These are phyloP conservation scores for Alexandromys fortis DNA, from an alignment of 2,113 vertebrate species.

Conservation along the genomic window DNA sequence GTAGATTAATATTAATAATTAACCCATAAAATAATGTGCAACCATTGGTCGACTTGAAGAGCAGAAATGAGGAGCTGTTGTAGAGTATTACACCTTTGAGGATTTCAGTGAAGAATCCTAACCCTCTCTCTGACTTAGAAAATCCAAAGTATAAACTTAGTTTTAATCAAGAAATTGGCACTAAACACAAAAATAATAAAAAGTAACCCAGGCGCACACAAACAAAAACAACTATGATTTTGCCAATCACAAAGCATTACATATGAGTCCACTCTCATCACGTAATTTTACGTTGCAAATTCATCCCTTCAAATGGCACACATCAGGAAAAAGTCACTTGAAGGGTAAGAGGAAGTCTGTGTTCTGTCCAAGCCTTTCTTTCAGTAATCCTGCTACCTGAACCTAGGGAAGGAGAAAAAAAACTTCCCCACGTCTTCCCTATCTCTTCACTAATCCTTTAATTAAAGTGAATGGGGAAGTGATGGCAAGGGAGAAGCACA, in stretches of 20 bases:
- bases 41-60: neutral
- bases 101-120: neutral
- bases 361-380: conserved; percentile 27
- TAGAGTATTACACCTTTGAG: neutral
- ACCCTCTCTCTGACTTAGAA: neutral
- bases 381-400: conserved; percentile 19
- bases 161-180: neutral
- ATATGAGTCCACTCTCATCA: neutral
- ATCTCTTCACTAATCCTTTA: conserved; percentile 81
- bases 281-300: neutral
- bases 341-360: conserved; percentile 38
- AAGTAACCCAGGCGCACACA: neutral
- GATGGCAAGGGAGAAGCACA: conserved; percentile 62
- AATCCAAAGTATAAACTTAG: conserved; percentile 39
- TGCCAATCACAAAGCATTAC: neutral
- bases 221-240: neutral
- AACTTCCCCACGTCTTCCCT: neutral
- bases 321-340: neutral
- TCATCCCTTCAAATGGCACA: neutral
- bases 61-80: neutral
- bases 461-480: conserved; percentile 82
- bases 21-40: neutral
- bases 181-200: neutral
- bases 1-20: neutral
- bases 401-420: conserved; percentile 32